Evolutionary conservation across 1,140 invertebrate genomes (phyloP).

Genomic region (Lutraria rhynchaena): DNA sequence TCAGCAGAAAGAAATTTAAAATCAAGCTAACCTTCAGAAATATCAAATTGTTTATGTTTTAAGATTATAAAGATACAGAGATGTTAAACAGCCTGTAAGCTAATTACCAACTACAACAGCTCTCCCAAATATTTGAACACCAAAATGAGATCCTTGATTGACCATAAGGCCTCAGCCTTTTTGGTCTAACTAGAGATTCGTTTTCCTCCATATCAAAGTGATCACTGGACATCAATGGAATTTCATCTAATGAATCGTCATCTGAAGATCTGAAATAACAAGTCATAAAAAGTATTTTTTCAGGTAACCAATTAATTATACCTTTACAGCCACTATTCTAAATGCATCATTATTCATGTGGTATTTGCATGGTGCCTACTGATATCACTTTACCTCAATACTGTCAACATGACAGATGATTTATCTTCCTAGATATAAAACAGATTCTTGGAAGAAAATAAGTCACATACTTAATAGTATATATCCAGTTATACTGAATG

Average conservation of each 20-base stretch:
- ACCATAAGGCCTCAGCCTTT: constrained; percentile 60
- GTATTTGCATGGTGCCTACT: too few species aligned
- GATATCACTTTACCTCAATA: too few species aligned
- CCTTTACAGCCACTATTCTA: not conserved
- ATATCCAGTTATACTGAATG: too few species aligned
- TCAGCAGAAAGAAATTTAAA: too few species aligned
- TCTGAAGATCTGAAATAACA: constrained; percentile 52
- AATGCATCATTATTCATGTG: not conserved
- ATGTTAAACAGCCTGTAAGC: too few species aligned
- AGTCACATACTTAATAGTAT: too few species aligned
- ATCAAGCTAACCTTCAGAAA: too few species aligned
- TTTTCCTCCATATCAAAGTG: constrained; percentile 87
- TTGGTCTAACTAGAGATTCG: constrained; percentile 85
- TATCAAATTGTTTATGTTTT: too few species aligned
- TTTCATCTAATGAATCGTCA: constrained; percentile 83
- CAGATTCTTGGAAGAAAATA: too few species aligned
- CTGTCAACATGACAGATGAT: too few species aligned
- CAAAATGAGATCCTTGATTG: constrained; percentile 33
- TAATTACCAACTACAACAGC: constrained; percentile 50
- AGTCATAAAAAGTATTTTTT: not conserved
- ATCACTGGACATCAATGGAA: constrained; percentile 83
- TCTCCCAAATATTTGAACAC: constrained; percentile 10
- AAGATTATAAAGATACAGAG: too few species aligned
- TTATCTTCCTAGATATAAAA: too few species aligned
- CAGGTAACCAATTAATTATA: not conserved